Conservation (phyloP, 2,888 invertebrate genomes). For the Eristalinus aeneus region DNA sequence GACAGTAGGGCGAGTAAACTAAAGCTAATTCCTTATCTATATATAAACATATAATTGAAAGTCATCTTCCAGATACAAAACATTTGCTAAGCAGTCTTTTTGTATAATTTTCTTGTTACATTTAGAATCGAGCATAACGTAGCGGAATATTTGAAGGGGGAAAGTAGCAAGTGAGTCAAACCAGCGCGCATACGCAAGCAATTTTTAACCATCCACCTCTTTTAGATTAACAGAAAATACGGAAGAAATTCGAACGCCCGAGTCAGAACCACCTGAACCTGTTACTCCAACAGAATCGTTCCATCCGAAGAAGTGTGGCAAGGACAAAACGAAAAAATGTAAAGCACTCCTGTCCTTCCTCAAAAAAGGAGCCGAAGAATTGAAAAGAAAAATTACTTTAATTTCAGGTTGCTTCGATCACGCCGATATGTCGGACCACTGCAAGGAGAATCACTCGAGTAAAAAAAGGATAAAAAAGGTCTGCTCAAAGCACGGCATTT, state of each 20-base stretch:
- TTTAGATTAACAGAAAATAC: conserved; percentile 49
- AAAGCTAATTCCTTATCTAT: too few species aligned
- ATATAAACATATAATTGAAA: background rate
- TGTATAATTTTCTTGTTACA: background rate
- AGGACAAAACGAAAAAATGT: conserved; percentile 79
- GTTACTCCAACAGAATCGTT: conserved; percentile 73
- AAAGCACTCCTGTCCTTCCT: conserved; percentile 16
- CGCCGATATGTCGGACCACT: conserved; percentile 77
- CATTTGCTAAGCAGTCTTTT: background rate
- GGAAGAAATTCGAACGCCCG: conserved; percentile 66
- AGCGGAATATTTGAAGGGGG: conserved; percentile 55
- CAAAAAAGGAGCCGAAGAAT: background rate
- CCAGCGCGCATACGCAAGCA: background rate
- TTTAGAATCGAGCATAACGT: conserved; percentile 43
- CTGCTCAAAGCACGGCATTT: background rate
- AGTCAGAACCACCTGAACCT: conserved; percentile 71
- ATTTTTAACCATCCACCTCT: background rate
- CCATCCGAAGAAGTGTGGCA: conserved; percentile 75
- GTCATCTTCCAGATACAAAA: background rate
- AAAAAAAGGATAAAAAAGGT: conserved; percentile 79
- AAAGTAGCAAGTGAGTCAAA: conserved; percentile 45
- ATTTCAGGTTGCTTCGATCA: conserved; percentile 71
- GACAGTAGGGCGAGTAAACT: too few species aligned
- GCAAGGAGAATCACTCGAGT: conserved; percentile 79
- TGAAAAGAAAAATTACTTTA: background rate